Base-by-base conservation (phyloP, 2,888 invertebrate genomes). In the Hartigia nigra region DNA sequence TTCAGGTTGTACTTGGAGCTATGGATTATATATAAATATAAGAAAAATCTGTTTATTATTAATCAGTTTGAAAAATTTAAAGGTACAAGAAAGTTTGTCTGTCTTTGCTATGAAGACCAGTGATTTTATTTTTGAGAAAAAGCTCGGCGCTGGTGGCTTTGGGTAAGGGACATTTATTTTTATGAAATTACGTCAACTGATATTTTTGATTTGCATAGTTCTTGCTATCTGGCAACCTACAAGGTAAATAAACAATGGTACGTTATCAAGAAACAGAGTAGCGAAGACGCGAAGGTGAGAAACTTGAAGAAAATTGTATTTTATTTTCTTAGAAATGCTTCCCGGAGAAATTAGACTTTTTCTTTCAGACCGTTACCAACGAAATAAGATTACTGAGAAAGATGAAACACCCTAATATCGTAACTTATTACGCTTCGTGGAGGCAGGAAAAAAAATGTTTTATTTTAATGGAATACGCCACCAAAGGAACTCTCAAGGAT, bases 391-490 rank as follows among this genome's bases (percentile, higher is more conserved):
- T 75, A 31, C 76, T 77, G 37, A 36, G 70, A 74, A 80, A 76
- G 55, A 77, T 80, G 76, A 70, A 76, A 70, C 79, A 79, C 31
- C 70, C 79, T 3, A 79, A 79, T 39, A 77, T 79, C n/a, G 37
- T 79, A 32, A 75, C 77, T 1, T 77, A 79, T 31, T 77, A 79
- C 75, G 77, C 37, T 3, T 77, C 77, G 69, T 79, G 77, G 79
- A 79, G 31, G 11, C 74, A 79, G 70, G 77, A 37, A 12, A 39
- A 37, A 12, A 34, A 70, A 23, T n/a, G 35, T 74, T 79, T 80
- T 91, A 96, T 97, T 87, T 95, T 95, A 23, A 97, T 97, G 96
- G 96, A 97, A 90, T 96, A 95, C 89, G 96, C 96, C 4, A 94
- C 93, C 86, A 94, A 94, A 83, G 96, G 96, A 76, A 96, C 95